Conservation (phyloP, 2,113 vertebrate genomes). For the Dendropsophus ebraccatus region DNA sequence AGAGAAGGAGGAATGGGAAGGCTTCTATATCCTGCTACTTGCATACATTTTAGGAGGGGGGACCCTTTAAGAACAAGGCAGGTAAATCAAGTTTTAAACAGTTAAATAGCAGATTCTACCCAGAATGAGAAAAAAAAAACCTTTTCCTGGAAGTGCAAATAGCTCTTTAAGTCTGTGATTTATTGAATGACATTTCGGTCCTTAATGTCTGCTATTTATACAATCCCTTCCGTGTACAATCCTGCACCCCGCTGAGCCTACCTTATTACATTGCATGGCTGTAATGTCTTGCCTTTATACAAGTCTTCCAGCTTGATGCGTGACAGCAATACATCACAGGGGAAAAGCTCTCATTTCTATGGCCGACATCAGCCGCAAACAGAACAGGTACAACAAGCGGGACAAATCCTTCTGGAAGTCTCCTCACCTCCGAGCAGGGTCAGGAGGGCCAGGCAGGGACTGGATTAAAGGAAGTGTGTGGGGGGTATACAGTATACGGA, state of each 20-base stretch:
- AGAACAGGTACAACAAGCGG: not conserved
- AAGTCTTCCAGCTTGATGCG: constrained; percentile 44
- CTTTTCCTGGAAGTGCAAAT: constrained; percentile 29
- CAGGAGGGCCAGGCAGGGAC: not conserved
- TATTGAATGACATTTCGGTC: constrained; percentile 45
- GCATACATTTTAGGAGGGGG: too few species aligned
- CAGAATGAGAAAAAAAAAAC: not conserved
- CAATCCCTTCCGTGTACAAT: constrained; percentile 32
- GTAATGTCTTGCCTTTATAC: constrained; percentile 44
- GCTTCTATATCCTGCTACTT: too few species aligned
- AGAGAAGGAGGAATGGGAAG: too few species aligned
- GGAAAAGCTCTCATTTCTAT: constrained; percentile 21
- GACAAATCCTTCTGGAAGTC: not conserved
- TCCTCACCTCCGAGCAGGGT: not conserved
- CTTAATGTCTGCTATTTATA: constrained; percentile 51
- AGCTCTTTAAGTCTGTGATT: constrained; percentile 38
- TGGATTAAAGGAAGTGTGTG: not conserved
- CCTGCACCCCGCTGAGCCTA: constrained; percentile 28
- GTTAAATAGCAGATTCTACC: not conserved
- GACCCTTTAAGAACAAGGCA: not conserved
- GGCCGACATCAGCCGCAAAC: not conserved
- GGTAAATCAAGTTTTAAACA: not conserved
- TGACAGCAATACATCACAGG: constrained; percentile 49
- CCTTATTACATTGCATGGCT: constrained; percentile 48
- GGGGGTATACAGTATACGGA: not conserved